phyloP scores from a whole-genome alignment of 2,797 vertebrate genomes.

The Chiroxiphia lanceolata region DNA sequence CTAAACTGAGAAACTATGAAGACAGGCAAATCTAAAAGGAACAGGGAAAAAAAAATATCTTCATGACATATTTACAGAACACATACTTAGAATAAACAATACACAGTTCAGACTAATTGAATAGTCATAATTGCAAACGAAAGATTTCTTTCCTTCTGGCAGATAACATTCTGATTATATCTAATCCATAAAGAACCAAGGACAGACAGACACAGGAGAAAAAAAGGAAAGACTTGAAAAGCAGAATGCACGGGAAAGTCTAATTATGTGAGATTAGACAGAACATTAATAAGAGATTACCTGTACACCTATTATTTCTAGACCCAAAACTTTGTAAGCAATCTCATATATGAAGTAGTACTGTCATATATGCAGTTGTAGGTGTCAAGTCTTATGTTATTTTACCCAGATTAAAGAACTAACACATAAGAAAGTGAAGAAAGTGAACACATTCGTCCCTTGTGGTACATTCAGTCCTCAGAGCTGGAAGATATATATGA shows the following conservation, averaged over 20 bases:
- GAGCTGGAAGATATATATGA: neutral
- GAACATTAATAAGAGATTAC: neutral
- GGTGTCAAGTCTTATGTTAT: neutral
- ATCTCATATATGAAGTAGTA: neutral
- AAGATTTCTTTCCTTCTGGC: neutral
- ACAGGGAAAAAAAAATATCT: neutral
- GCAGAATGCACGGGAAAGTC: neutral
- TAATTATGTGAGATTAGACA: neutral
- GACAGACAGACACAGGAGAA: neutral
- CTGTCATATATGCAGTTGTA: neutral
- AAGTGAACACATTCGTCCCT: neutral
- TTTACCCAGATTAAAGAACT: neutral
- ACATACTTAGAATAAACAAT: neutral
- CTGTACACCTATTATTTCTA: neutral
- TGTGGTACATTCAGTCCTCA: neutral
- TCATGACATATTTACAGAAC: neutral
- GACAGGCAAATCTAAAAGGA: neutral
- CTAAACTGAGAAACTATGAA: neutral
- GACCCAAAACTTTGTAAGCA: neutral
- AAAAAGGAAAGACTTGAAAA: constrained; percentile 2
- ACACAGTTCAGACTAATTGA: neutral
- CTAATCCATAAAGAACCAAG: neutral
- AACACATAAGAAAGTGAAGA: neutral
- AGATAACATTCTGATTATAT: neutral
- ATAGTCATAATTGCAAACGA: neutral